A percentile compares a stretch with the other conserved stretches of the same genome.
These are phyloP conservation scores for Aproaerema taeniolella DNA, from an alignment of 2,888 invertebrate species.

Conservation along the genomic window DNA sequence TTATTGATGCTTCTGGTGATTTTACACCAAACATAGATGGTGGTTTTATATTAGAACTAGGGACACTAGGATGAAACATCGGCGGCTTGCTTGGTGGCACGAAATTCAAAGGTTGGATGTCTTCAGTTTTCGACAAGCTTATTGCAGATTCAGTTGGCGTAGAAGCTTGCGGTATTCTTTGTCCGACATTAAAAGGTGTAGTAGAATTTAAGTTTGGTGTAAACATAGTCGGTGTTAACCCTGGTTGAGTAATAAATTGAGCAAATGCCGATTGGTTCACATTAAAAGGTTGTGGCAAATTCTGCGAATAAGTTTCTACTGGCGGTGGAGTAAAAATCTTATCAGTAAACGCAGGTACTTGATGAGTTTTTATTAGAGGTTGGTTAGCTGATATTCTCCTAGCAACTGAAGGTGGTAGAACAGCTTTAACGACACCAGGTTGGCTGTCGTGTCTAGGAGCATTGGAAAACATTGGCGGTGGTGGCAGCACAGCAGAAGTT, in stretches of 20 bases:
- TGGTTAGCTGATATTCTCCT: constrained; percentile 54
- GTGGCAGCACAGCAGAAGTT: constrained; percentile 45
- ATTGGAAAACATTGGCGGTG: constrained; percentile 64
- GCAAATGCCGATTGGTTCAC: not conserved
- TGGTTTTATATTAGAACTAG: no score
- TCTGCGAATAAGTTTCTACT: constrained; percentile 2
- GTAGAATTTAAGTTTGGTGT: no score
- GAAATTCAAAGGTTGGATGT: no score
- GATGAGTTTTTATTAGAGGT: constrained; percentile 43
- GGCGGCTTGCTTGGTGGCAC: no score
- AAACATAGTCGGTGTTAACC: not conserved
- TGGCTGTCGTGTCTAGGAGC: constrained; percentile 33
- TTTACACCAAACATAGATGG: no score
- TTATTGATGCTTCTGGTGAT: no score
- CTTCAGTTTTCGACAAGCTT: no score
- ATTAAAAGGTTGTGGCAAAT: not conserved
- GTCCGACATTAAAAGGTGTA: not conserved
- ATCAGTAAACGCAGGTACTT: constrained; percentile 26
- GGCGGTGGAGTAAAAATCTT: constrained; percentile 50
- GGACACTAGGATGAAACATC: no score
- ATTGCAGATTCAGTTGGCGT: not conserved
- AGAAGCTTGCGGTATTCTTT: not conserved
- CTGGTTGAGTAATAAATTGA: not conserved
- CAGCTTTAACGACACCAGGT: constrained; percentile 35
- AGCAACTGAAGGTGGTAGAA: constrained; percentile 64